A percentile compares a stretch with the other conserved stretches of the same genome.
Conservation (phyloP, 2,797 vertebrate species). For the Danio kyathit region DNA sequence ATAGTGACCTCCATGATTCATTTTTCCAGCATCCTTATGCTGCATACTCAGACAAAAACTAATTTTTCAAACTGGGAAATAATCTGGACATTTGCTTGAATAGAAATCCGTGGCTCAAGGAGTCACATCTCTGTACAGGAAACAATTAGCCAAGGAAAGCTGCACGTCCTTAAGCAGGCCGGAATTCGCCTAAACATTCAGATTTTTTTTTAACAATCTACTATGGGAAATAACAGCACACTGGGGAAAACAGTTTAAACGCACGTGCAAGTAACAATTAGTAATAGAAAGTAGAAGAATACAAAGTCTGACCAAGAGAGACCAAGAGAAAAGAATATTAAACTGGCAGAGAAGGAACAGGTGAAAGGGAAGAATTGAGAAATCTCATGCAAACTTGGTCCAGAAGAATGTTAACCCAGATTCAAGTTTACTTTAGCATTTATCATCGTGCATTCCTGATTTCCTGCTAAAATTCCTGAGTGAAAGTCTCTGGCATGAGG, state of each 20-base stretch:
- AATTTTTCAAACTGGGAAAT: not conserved
- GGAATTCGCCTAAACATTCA: not conserved
- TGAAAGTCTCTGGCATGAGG: not conserved
- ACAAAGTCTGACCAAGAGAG: not conserved
- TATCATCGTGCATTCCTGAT: not conserved
- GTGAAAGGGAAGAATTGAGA: not conserved
- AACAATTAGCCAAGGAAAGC: not conserved
- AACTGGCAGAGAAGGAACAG: not conserved
- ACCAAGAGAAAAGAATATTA: not conserved
- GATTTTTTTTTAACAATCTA: not conserved
- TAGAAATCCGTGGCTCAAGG: not conserved
- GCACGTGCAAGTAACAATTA: not conserved
- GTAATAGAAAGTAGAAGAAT: not conserved
- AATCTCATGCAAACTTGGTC: not conserved
- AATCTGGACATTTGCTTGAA: not conserved
- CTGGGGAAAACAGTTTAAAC: not conserved
- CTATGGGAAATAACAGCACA: not conserved
- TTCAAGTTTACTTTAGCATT: not conserved
- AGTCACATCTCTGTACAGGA: not conserved
- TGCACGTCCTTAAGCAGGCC: not conserved
- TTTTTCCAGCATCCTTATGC: not conserved
- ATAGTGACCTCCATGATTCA: not conserved
- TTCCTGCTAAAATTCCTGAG: not conserved
- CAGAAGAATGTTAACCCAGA: not conserved
- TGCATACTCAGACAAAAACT: not conserved